Percentiles rank a stretch among this genome's conserved stretches.
phyloP scores from a whole-genome alignment of 2,888 invertebrate species.

The Colletes collaris region DNA sequence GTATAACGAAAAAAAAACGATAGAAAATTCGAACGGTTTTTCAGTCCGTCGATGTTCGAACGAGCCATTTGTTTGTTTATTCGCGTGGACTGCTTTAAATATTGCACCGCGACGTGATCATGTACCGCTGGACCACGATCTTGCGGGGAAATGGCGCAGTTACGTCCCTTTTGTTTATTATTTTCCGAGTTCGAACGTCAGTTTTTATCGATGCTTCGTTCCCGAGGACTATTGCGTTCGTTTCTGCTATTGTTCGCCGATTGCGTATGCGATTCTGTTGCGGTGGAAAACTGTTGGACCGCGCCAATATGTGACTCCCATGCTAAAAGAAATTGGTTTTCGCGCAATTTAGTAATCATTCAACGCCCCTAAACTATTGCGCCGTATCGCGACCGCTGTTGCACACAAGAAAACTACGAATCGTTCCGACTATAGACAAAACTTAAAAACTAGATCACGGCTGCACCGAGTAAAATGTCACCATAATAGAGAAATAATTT shows the following conservation, averaged over 20 bases:
- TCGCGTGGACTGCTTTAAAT: conserved; percentile 21
- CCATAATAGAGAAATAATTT: too few relatives aligned
- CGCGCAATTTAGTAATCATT: too few relatives aligned
- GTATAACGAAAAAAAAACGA: background rate
- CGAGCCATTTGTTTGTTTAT: conserved; percentile 38
- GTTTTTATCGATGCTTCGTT: background rate
- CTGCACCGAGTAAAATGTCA: too few relatives aligned
- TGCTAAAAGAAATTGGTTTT: too few relatives aligned
- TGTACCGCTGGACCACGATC: conserved; percentile 8
- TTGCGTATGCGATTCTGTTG: conserved; percentile 3
- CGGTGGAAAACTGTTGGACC: background rate
- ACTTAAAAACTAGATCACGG: too few relatives aligned
- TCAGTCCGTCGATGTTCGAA: conserved; percentile 4
- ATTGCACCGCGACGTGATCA: conserved; percentile 1
- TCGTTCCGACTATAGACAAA: too few relatives aligned
- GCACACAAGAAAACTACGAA: too few relatives aligned
- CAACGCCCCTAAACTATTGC: too few relatives aligned
- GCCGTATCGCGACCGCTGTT: too few relatives aligned
- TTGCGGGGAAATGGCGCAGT: conserved; percentile 9
- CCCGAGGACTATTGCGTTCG: background rate
- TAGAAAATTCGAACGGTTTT: background rate
- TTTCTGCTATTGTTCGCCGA: background rate
- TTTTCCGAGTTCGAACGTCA: background rate
- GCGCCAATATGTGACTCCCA: too few relatives aligned
- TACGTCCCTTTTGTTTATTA: background rate